phyloP scores from a whole-genome alignment of 2,888 invertebrate species.

The Clistopyga incitator region DNA sequence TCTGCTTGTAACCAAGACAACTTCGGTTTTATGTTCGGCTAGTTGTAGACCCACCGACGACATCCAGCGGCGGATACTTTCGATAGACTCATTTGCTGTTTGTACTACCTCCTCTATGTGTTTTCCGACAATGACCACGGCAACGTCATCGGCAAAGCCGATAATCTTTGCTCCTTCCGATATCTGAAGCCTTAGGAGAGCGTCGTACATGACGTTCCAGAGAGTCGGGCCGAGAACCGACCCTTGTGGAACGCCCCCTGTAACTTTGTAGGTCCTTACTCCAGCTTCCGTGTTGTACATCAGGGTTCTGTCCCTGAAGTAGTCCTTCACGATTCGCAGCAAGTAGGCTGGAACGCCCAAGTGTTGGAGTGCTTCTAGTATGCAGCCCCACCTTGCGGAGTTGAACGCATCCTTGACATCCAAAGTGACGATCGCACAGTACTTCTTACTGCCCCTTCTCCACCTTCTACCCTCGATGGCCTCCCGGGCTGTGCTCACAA shows the following conservation, averaged over 20 bases:
- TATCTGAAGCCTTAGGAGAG: conserved; percentile 25
- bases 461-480: conserved; percentile 57
- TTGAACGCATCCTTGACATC: conserved; percentile 40
- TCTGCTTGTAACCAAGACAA: conserved; percentile 58
- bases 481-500: conserved; percentile 6
- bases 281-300: conserved; percentile 61
- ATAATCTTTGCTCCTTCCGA: conserved; percentile 43
- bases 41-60: conserved; percentile 45
- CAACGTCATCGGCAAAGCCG: conserved; percentile 54
- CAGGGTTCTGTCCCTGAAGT: conserved; percentile 58
- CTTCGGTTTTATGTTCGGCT: conserved; percentile 67
- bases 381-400: conserved; percentile 42
- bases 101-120: conserved; percentile 16
- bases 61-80: conserved; percentile 36
- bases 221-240: conserved; percentile 62
- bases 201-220: conserved; percentile 54
- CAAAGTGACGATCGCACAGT: conserved; percentile 30
- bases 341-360: conserved; percentile 59
- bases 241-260: conserved; percentile 63
- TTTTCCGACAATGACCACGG: conserved; percentile 31
- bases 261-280: conserved; percentile 27
- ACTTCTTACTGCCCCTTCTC: conserved; percentile 54
- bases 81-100: not conserved
- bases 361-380: conserved; percentile 21
- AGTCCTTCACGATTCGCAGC: conserved; percentile 47